Percentiles rank a stretch among this genome's conserved stretches.
Evolutionary conservation across 2,888 invertebrate species (phyloP).

Genomic region (Augiades crinisus): DNA sequence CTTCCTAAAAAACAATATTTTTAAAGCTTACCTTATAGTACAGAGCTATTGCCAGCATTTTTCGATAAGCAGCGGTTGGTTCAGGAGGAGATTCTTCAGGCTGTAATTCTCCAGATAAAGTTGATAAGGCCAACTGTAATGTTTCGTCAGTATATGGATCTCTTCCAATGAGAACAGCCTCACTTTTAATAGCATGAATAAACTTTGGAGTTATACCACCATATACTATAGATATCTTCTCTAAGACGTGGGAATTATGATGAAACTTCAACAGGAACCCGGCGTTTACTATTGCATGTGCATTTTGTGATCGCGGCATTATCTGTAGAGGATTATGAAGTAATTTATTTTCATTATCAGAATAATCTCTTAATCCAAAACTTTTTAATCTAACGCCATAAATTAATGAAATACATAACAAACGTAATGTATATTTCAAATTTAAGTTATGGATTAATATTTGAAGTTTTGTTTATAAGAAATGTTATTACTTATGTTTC

Average conservation of each 20-base stretch:
- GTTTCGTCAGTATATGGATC: conserved; percentile 56
- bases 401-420: too few species aligned
- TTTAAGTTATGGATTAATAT: too few species aligned
- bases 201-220: conserved; percentile 78
- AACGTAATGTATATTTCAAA: too few species aligned
- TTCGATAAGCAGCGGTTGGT: conserved; percentile 80
- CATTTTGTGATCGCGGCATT: conserved; percentile 87
- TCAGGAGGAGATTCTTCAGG: conserved; percentile 66
- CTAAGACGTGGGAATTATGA: conserved; percentile 54
- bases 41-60: conserved; percentile 80
- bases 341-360: too few species aligned
- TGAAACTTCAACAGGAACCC: conserved; percentile 84
- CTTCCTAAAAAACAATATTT: too few species aligned
- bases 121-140: conserved; percentile 56
- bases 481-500: too few species aligned
- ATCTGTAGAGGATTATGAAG: conserved; percentile 79
- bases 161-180: conserved; percentile 69
- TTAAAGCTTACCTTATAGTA: conserved; percentile 81
- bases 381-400: too few species aligned
- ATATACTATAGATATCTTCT: conserved; percentile 78
- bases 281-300: conserved; percentile 88
- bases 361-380: too few species aligned
- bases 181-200: conserved; percentile 75
- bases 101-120: conserved; percentile 46
- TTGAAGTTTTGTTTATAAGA: too few species aligned